Evolutionary conservation across 2,113 vertebrate genomes (phyloP), one percentile per base, ranked within the genome.

Genomic region (Campylomormyrus tamandua): DNA sequence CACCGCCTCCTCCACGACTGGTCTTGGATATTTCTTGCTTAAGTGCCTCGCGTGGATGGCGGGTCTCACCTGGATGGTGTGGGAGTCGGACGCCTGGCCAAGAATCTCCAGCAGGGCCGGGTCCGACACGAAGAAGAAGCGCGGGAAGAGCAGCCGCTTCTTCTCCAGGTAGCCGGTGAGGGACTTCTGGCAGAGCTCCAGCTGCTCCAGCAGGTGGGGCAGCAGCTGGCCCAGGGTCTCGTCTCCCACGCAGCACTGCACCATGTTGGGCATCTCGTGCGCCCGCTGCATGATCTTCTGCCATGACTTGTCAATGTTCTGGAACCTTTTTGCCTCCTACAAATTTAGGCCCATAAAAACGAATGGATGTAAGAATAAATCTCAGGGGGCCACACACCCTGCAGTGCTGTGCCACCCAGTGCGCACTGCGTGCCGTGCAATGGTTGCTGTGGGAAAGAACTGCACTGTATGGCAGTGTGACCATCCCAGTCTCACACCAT

Each of bases 291-390:
- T 97, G 92, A 97, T 97, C 92, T 94, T 96, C 93, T 96, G 96
- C 97, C 97, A 97, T 7, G 97, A 95, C 90, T 97, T 97, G 91
- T 97, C 96, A 21, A 97, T 97, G 92, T 95, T 96, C 93, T 96
- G 96, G 94, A 97, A 97, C 88, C 96, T 95, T 92, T 96, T 96
- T 87, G 97, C 96, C 92, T 97, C 97, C 97, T 97, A 90, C 74
- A 85, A 45, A 31, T 58, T 13, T 7, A 56, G 27, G 62, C 62
- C 62, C 62, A 70, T 70, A 70, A 70, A 13, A 31, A 70, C 0
- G 1, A 31, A 70, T 31, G 10, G 10, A 31, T 31, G n/a, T 66
- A 27, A 27, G 9, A 70, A 70, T 70, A 70, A 27, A 70, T 70
- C 10, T 31, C 62, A 4, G 62, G n/a, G 1, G n/a, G n/a, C n/a